A percentile compares a stretch with the other conserved stretches of the same genome.
Evolutionary conservation across 2,113 vertebrate species (phyloP).

Genomic region (Hiodon tergisus): DNA sequence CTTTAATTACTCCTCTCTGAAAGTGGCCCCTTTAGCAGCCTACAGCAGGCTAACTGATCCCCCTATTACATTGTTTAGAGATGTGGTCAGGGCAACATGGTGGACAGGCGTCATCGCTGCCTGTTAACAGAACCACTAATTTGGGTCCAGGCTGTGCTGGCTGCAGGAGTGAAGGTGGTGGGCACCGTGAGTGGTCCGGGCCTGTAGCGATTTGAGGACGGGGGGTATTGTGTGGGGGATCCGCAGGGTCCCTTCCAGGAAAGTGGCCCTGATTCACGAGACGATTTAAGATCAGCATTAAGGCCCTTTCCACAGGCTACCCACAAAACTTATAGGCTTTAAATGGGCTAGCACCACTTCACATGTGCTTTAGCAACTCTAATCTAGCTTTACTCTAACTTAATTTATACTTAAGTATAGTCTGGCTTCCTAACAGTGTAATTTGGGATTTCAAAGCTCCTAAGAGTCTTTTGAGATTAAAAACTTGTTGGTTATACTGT

Average conservation of each 20-base stretch:
- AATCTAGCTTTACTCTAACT: too few relatives aligned
- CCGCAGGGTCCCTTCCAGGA: not conserved
- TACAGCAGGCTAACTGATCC: conserved; percentile 19
- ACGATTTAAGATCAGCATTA: not conserved
- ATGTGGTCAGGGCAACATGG: conserved; percentile 37
- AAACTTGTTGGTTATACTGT: too few relatives aligned
- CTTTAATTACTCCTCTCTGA: conserved; percentile 36
- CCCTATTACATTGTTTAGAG: conserved; percentile 39
- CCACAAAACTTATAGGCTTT: not conserved
- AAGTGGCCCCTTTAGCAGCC: conserved; percentile 28
- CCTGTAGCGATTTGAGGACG: conserved; percentile 23
- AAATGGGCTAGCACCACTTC: not conserved
- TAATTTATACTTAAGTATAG: too few relatives aligned
- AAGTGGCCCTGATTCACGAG: not conserved
- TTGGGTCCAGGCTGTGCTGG: conserved; percentile 35
- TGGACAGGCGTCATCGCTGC: conserved; percentile 39
- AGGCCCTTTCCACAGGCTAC: not conserved
- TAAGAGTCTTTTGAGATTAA: too few relatives aligned
- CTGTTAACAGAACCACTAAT: conserved; percentile 41
- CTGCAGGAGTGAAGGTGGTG: conserved; percentile 30
- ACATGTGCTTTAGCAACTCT: too few relatives aligned
- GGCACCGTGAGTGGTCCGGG: conserved; percentile 26
- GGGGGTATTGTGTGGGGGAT: not conserved
- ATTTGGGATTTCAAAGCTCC: too few relatives aligned
- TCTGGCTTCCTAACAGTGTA: too few relatives aligned